A percentile compares a stretch with the other conserved stretches of the same genome.
Conservation (phyloP, 2,888 invertebrate species). For the Zygothrica quintamaculata region DNA sequence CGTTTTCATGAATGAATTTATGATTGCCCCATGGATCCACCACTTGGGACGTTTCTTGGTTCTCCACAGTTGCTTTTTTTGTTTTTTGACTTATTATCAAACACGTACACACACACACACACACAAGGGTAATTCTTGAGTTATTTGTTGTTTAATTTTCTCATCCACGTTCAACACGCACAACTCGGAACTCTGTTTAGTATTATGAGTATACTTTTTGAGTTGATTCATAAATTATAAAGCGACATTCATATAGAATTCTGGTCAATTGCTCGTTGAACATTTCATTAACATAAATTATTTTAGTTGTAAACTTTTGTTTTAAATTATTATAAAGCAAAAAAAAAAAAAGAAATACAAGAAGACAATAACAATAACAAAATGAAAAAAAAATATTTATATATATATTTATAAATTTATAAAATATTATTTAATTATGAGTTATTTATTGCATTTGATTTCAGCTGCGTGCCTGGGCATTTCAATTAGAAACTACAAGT, state of each 20-base stretch:
- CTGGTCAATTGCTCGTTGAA: slow-evolving; percentile 71
- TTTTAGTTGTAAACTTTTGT: slow-evolving; percentile 65
- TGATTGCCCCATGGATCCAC: slow-evolving; percentile 45
- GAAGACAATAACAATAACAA: no score
- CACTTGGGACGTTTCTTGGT: neutral
- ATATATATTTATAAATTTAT: no score
- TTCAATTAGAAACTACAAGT: slow-evolving; percentile 27
- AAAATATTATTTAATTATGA: slow-evolving; percentile 69
- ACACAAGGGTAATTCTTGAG: slow-evolving; percentile 20
- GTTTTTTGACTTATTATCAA: slow-evolving; percentile 50
- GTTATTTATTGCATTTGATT: slow-evolving; percentile 73
- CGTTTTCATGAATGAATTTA: slow-evolving; percentile 77
- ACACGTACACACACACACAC: slow-evolving; percentile 34
- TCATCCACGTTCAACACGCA: slow-evolving; percentile 29
- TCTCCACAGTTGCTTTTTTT: slow-evolving; percentile 23
- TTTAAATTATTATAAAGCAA: no score
- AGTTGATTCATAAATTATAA: slow-evolving; percentile 67
- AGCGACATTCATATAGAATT: slow-evolving; percentile 28
- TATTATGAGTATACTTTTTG: neutral
- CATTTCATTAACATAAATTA: slow-evolving; percentile 68
- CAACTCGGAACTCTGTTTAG: neutral
- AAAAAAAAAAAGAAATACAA: no score
- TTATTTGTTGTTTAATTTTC: slow-evolving; percentile 51
- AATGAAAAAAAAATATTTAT: no score
- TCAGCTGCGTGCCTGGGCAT: slow-evolving; percentile 59